These are phyloP conservation scores for Rhyacophila brunnea DNA, from an alignment of 1,140 invertebrate species.

Conservation along the genomic window DNA sequence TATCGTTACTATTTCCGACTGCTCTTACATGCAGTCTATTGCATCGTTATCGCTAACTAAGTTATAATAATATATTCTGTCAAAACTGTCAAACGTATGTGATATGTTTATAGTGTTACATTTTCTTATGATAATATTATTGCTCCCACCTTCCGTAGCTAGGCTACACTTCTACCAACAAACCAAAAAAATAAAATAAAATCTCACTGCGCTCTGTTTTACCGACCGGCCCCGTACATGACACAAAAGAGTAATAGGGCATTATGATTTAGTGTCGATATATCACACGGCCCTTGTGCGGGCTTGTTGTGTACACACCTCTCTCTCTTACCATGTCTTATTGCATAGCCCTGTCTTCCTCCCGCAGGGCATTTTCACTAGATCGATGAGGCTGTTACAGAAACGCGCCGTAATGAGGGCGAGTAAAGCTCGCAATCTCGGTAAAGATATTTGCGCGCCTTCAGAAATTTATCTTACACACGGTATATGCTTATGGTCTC, in stretches of 20 bases:
- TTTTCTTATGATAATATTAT: too few relatives aligned
- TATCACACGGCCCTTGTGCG: slow-evolving; percentile 28
- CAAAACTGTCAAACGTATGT: too few relatives aligned
- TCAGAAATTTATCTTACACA: slow-evolving; percentile 7
- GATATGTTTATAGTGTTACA: too few relatives aligned
- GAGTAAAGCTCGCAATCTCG: slow-evolving; percentile 32
- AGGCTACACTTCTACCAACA: too few relatives aligned
- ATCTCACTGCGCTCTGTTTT: too few relatives aligned
- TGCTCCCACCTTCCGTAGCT: too few relatives aligned
- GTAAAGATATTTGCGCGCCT: slow-evolving; percentile 19
- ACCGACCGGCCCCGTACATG: slow-evolving; percentile 5
- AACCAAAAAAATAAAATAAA: too few relatives aligned
- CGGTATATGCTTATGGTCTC: not conserved
- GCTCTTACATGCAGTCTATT: too few relatives aligned
- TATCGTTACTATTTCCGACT: too few relatives aligned
- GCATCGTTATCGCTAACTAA: too few relatives aligned
- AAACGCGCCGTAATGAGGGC: slow-evolving; percentile 21
- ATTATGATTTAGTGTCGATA: slow-evolving; percentile 37
- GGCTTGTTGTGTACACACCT: slow-evolving; percentile 20
- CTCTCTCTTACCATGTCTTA: not conserved
- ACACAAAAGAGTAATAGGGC: slow-evolving; percentile 33
- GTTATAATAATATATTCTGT: too few relatives aligned
- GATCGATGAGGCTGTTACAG: slow-evolving; percentile 21
- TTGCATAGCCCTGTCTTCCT: too few relatives aligned
- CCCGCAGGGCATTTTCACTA: not conserved